Percentiles rank a stretch among this genome's conserved stretches.
Evolutionary conservation across 2,888 invertebrate species (phyloP).

Genomic region (Reticulitermes lucifugus): DNA sequence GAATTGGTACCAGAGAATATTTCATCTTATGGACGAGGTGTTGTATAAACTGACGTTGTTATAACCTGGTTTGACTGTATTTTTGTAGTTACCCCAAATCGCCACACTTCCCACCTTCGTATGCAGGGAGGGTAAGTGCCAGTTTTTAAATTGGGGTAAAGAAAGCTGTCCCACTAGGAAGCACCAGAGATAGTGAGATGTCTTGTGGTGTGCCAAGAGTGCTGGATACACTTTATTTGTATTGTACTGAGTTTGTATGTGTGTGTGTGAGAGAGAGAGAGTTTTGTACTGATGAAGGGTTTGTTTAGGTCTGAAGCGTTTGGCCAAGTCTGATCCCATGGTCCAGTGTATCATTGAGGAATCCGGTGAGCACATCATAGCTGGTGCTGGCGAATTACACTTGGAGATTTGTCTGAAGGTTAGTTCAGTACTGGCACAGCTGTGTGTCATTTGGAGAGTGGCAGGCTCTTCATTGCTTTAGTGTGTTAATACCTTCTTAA

Average conservation of each 20-base stretch:
- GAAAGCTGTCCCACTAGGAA: slow-evolving; percentile 22
- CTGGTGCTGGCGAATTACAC: slow-evolving; percentile 99
- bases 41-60: no score
- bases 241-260: no score
- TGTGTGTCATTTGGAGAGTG: background rate
- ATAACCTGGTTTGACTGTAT: background rate
- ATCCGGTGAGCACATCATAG: slow-evolving; percentile 99
- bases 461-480: background rate
- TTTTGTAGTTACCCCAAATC: background rate
- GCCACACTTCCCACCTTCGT: slow-evolving; percentile 2
- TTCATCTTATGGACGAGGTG: no score
- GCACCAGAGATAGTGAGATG: background rate
- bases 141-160: slow-evolving; percentile 6
- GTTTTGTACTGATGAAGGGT: no score
- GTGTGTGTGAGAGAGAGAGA: no score
- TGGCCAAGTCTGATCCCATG: slow-evolving; percentile 99
- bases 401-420: slow-evolving; percentile 98
- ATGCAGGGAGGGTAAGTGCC: background rate
- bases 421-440: background rate
- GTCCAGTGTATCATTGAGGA: slow-evolving; percentile 99
- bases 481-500: background rate
- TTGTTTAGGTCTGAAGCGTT: slow-evolving; percentile 84
- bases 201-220: slow-evolving; percentile 30
- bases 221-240: background rate
- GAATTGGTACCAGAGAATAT: no score